Conservation (phyloP, 1,140 invertebrate species). For the Theocolax elegans region DNA sequence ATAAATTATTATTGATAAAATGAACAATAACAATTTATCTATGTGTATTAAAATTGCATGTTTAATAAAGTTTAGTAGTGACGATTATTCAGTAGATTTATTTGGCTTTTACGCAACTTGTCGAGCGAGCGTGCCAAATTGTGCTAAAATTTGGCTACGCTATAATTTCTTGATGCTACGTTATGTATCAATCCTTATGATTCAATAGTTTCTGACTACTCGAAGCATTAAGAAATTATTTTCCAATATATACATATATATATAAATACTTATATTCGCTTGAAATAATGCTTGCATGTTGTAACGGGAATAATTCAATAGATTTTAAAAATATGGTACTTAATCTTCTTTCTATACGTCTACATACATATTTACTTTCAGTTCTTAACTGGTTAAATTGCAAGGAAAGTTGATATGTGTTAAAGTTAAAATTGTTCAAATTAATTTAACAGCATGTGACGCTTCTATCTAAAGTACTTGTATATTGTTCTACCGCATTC, state of each 20-base stretch:
- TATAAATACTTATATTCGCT: neutral
- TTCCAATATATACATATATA: too few species aligned
- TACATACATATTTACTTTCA: too few species aligned
- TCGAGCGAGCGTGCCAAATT: neutral
- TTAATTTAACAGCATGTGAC: slow-evolving; percentile 7
- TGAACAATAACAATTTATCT: neutral
- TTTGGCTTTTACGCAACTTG: neutral
- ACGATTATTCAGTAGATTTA: slow-evolving; percentile 7
- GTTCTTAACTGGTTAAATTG: too few species aligned
- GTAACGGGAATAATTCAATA: slow-evolving; percentile 7
- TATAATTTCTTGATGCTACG: slow-evolving; percentile 5
- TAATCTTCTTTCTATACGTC: too few species aligned
- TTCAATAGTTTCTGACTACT: too few species aligned
- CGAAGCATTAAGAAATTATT: too few species aligned
- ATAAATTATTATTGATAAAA: neutral
- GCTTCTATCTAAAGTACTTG: neutral
- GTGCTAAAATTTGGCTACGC: neutral
- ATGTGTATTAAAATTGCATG: slow-evolving; percentile 14
- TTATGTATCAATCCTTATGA: too few species aligned
- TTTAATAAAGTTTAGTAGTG: neutral
- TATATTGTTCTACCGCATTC: too few species aligned
- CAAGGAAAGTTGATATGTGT: too few species aligned
- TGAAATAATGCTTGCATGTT: slow-evolving; percentile 16
- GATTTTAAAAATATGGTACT: slow-evolving; percentile 8
- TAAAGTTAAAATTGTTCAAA: too few species aligned